These are phyloP conservation scores for Phalacrocorax brasilianus DNA, from an alignment of 2,113 vertebrate genomes.

Conservation along the genomic window DNA sequence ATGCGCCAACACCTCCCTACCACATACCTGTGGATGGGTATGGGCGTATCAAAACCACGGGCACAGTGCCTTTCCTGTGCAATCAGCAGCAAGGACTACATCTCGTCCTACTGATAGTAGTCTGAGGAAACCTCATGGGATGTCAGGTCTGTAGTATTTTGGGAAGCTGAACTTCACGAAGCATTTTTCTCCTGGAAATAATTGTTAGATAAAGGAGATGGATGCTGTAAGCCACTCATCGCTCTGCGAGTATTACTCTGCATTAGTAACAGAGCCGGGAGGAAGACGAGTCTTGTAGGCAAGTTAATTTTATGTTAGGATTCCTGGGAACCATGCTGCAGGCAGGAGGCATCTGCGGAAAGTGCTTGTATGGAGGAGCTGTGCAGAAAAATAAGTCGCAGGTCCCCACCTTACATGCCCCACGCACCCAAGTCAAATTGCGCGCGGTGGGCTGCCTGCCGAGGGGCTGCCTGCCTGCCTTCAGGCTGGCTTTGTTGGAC, in stretches of 20 bases:
- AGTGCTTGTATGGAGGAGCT: background rate
- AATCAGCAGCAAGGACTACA: rapidly evolving
- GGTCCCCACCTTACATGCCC: background rate
- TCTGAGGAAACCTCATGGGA: background rate
- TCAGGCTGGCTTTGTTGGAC: background rate
- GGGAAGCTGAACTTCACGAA: background rate
- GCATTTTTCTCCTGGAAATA: background rate
- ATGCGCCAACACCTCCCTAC: background rate
- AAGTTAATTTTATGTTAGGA: background rate
- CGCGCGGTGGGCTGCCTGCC: background rate
- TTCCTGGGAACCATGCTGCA: background rate
- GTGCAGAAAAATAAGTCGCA: background rate
- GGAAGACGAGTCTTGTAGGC: background rate
- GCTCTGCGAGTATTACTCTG: too few species aligned
- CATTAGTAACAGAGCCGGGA: background rate
- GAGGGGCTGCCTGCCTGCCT: background rate
- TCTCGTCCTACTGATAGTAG: rapidly evolving
- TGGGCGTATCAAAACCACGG: background rate
- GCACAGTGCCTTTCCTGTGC: rapidly evolving
- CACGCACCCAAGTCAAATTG: background rate
- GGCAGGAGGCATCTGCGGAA: background rate
- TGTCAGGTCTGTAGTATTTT: background rate
- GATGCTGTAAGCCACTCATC: background rate
- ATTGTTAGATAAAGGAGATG: background rate
- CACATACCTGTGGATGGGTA: background rate